Percentiles rank a stretch among this genome's conserved stretches.
These are phyloP conservation scores for Drosophila ercepeae DNA, from an alignment of 1,140 invertebrate species.

Conservation along the genomic window DNA sequence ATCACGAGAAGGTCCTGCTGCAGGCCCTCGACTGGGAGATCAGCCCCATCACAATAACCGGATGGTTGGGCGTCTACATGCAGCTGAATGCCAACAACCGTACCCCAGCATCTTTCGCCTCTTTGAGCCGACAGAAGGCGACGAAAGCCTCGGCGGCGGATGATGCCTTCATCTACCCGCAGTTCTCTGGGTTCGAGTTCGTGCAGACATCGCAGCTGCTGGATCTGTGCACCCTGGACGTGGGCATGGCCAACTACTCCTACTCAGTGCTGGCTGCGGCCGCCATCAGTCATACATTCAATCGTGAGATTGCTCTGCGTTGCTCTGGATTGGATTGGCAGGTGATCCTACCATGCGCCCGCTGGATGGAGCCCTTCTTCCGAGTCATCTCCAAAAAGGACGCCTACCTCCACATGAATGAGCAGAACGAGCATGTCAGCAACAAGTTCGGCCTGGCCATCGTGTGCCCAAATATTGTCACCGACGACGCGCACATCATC, in stretches of 20 bases:
- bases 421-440: slow-evolving; percentile 86
- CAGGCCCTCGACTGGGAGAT: slow-evolving; percentile 96
- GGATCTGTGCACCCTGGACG: slow-evolving; percentile 94
- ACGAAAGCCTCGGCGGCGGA: slow-evolving; percentile 77
- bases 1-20: slow-evolving; percentile 95
- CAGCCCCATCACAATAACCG: slow-evolving; percentile 94
- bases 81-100: slow-evolving; percentile 89
- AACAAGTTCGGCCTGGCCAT: slow-evolving; percentile 86
- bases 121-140: slow-evolving; percentile 60
- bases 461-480: slow-evolving; percentile 88
- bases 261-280: slow-evolving; percentile 95
- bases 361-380: slow-evolving; percentile 93
- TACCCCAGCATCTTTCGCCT: slow-evolving; percentile 61
- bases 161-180: slow-evolving; percentile 92
- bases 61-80: slow-evolving; percentile 97
- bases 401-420: slow-evolving; percentile 78
- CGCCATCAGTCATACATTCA: slow-evolving; percentile 92
- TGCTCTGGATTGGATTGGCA: slow-evolving; percentile 89
- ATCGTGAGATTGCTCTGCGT: slow-evolving; percentile 84
- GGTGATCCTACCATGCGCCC: slow-evolving; percentile 89
- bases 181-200: slow-evolving; percentile 93
- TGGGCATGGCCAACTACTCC: slow-evolving; percentile 90
- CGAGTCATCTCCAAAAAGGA: slow-evolving; percentile 87
- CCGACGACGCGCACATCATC: slow-evolving; percentile 93
- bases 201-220: slow-evolving; percentile 92